phyloP scores from a whole-genome alignment of 2,797 vertebrate species.

The Morus bassanus region DNA sequence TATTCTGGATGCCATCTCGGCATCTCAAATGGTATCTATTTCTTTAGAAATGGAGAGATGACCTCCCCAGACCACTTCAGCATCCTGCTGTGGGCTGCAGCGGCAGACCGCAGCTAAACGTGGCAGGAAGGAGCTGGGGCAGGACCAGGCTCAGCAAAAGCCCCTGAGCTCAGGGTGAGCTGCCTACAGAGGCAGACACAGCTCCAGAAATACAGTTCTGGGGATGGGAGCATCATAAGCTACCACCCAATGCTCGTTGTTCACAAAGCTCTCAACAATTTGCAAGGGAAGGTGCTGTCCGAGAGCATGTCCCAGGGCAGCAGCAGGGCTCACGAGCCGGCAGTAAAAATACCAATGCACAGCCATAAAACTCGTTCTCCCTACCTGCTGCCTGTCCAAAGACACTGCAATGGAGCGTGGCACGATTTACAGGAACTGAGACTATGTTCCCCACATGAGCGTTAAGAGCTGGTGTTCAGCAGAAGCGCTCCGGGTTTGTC shows the following conservation, averaged over 20 bases:
- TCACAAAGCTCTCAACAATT: neutral
- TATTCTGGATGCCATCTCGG: neutral
- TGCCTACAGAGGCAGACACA: neutral
- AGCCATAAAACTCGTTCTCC: neutral
- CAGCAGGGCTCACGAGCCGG: fast-evolving
- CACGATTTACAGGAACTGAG: neutral
- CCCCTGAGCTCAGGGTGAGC: neutral
- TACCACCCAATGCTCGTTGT: fast-evolving
- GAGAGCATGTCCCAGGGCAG: neutral
- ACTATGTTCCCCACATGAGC: fast-evolving
- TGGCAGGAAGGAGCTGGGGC: neutral
- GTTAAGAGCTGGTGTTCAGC: neutral
- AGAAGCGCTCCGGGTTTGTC: neutral
- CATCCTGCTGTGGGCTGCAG: neutral
- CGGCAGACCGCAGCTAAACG: fast-evolving
- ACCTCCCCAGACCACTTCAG: neutral
- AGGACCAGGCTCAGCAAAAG: neutral
- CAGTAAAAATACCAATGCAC: neutral
- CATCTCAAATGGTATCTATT: fast-evolving
- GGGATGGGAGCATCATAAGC: neutral
- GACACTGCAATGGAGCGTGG: fast-evolving
- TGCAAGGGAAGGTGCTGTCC: neutral
- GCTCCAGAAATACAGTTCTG: neutral
- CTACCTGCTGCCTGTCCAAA: neutral
- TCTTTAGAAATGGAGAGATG: neutral